A percentile compares a stretch with the other conserved stretches of the same genome.
These are phyloP conservation scores for Beris chalybata DNA, from an alignment of 2,888 invertebrate genomes.

Conservation along the genomic window DNA sequence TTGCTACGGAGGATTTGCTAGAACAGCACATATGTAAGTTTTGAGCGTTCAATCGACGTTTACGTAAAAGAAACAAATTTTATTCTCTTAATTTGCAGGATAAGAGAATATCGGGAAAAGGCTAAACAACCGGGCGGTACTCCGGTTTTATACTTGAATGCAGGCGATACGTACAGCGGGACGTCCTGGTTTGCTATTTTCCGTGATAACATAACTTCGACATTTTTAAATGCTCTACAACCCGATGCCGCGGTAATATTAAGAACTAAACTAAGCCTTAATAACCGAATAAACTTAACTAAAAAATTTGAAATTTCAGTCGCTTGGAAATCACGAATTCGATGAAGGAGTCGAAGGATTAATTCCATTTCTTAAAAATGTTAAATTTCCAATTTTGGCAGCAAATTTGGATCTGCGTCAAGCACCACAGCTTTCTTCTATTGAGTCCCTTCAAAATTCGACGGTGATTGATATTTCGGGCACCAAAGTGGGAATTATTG, in stretches of 20 bases:
- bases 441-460: slow-evolving; percentile 61
- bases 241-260: slow-evolving; percentile 80
- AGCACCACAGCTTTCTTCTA: slow-evolving; percentile 63
- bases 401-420: slow-evolving; percentile 73
- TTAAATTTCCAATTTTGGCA: slow-evolving; percentile 73
- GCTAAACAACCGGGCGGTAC: slow-evolving; percentile 61
- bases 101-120: slow-evolving; percentile 64
- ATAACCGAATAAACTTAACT: too few relatives aligned
- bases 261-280: too few relatives aligned
- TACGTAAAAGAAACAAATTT: too few relatives aligned
- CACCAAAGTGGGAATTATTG: slow-evolving; percentile 76
- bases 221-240: slow-evolving; percentile 74
- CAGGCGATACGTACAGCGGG: slow-evolving; percentile 91
- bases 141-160: slow-evolving; percentile 82
- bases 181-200: slow-evolving; percentile 84
- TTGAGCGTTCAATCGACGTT: too few relatives aligned
- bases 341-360: slow-evolving; percentile 78
- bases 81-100: slow-evolving; percentile 49
- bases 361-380: slow-evolving; percentile 70
- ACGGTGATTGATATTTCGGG: slow-evolving; percentile 67
- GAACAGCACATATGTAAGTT: slow-evolving; percentile 62
- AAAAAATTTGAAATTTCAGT: slow-evolving; percentile 58
- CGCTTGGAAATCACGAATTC: slow-evolving; percentile 93
- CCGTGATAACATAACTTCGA: slow-evolving; percentile 76
- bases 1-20: slow-evolving; percentile 87